Percentiles rank a stretch among this genome's conserved stretches.
Evolutionary conservation across 2,797 vertebrate genomes (phyloP).

Genomic region (Protonibea diacanthus): DNA sequence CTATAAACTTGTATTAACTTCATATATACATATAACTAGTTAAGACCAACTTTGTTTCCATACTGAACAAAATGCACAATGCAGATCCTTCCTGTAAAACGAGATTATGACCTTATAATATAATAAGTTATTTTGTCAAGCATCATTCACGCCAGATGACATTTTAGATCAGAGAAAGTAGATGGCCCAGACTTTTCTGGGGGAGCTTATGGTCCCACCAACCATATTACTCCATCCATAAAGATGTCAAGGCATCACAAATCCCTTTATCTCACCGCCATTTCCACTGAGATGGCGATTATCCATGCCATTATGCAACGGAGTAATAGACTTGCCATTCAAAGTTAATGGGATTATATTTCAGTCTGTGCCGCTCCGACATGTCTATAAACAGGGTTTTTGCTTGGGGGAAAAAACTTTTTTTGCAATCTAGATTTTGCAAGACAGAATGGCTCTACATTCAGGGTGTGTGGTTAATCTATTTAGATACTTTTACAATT

Average conservation of each 20-base stretch:
- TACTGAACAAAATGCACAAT: not conserved
- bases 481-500: slow-evolving; percentile 36
- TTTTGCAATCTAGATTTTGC: slow-evolving; percentile 46
- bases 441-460: slow-evolving; percentile 23
- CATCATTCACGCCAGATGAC: slow-evolving; percentile 34
- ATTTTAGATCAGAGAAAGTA: slow-evolving; percentile 39
- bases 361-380: slow-evolving; percentile 63
- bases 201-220: slow-evolving; percentile 42
- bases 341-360: slow-evolving; percentile 80
- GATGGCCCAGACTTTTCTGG: slow-evolving; percentile 30
- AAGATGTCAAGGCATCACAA: slow-evolving; percentile 72
- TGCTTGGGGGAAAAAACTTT: slow-evolving; percentile 33
- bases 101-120: slow-evolving; percentile 1
- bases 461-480: slow-evolving; percentile 49
- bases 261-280: slow-evolving; percentile 72
- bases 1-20: too few species aligned
- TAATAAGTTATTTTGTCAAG: slow-evolving; percentile 20
- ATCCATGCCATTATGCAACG: slow-evolving; percentile 75
- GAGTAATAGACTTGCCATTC: slow-evolving; percentile 78
- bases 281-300: slow-evolving; percentile 74
- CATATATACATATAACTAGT: not conserved
- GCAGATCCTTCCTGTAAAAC: slow-evolving; percentile 12
- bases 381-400: slow-evolving; percentile 64
- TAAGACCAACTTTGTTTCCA: slow-evolving; percentile 1
- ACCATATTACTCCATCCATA: slow-evolving; percentile 68